Conservation (phyloP, 2,888 invertebrate species). For the Heliconius hortense region DNA sequence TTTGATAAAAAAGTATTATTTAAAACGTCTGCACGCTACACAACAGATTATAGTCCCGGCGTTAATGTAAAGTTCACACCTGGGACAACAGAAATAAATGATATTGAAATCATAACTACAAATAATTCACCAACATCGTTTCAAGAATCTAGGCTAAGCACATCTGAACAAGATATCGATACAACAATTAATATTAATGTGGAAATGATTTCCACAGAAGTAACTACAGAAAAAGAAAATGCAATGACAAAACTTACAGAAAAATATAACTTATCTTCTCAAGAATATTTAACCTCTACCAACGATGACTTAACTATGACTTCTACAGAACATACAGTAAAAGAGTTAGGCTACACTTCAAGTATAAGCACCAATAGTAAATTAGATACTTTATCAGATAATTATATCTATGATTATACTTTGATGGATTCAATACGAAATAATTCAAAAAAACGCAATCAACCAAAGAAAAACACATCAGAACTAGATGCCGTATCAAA, state of each 20-base stretch:
- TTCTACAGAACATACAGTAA: neutral
- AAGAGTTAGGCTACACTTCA: neutral
- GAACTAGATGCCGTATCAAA: neutral
- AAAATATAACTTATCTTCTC: neutral
- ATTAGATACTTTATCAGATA: constrained; percentile 7
- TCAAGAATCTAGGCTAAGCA: neutral
- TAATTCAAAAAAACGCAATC: constrained; percentile 12
- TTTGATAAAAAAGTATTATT: neutral
- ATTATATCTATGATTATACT: constrained; percentile 30
- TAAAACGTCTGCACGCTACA: neutral
- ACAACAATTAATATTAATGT: neutral
- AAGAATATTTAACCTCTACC: neutral
- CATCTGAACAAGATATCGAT: neutral
- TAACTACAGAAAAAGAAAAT: neutral
- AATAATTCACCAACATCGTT: neutral
- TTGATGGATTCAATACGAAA: constrained; percentile 37
- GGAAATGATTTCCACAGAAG: neutral
- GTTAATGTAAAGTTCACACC: neutral
- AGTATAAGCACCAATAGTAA: neutral
- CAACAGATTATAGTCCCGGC: neutral
- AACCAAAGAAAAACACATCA: constrained; percentile 2
- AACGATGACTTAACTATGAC: neutral
- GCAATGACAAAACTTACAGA: neutral
- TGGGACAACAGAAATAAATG: neutral
- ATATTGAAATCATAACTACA: neutral